These are phyloP conservation scores for Holothuria glaberrima DNA, from an alignment of 35 echinoderm and acorn worm species.

Conservation along the genomic window DNA sequence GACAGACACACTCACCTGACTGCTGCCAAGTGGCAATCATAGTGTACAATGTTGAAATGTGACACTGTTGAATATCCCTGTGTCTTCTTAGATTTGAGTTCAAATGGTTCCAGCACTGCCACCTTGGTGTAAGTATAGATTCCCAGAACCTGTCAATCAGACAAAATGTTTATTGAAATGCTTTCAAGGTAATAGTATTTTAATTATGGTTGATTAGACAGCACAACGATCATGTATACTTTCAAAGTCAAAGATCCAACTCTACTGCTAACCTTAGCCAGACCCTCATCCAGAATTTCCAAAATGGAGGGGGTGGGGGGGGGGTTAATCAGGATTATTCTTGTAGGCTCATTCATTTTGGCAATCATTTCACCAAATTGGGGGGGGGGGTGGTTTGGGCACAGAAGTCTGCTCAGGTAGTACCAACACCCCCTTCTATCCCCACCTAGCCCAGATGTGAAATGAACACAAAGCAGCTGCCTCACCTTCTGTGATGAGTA, in stretches of 20 bases:
- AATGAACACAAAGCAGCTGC: too few relatives aligned
- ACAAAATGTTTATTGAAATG: background rate
- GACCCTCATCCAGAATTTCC: too few relatives aligned
- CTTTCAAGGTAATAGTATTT: background rate
- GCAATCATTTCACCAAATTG: too few relatives aligned
- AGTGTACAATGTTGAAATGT: constrained; percentile 98
- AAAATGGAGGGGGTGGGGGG: too few relatives aligned
- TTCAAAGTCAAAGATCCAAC: too few relatives aligned
- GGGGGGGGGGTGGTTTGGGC: too few relatives aligned
- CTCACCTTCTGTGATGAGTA: constrained; percentile 97
- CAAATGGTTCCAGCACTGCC: constrained; percentile 82
- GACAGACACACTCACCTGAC: constrained; percentile 75
- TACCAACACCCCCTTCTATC: too few relatives aligned
- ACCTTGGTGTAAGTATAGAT: constrained; percentile 98
- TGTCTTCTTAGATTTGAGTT: constrained; percentile 90
- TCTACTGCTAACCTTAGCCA: too few relatives aligned
- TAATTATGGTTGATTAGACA: background rate
- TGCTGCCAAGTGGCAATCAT: constrained; percentile 96
- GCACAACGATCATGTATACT: background rate
- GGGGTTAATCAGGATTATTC: too few relatives aligned
- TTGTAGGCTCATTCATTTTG: too few relatives aligned
- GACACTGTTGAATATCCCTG: constrained; percentile 96
- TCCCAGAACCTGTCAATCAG: constrained; percentile 69
- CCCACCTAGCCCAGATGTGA: too few relatives aligned
- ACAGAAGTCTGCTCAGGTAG: too few relatives aligned